Evolutionary conservation across 2,113 vertebrate genomes (phyloP).

Genomic region (Esox niger): DNA sequence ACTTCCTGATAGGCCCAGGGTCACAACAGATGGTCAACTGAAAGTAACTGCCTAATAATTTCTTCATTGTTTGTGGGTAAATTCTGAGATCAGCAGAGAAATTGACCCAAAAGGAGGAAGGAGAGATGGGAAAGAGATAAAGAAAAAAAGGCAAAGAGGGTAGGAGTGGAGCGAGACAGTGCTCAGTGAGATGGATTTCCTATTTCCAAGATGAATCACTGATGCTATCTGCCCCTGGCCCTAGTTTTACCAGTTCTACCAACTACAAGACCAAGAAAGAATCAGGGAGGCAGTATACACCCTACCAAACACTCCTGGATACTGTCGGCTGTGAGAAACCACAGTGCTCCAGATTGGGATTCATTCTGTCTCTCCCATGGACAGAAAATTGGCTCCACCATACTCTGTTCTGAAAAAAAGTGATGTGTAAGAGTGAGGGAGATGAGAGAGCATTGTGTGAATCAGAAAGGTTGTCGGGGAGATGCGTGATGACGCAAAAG

Average conservation of each 20-base stretch:
- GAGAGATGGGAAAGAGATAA: not conserved
- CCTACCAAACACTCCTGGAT: not conserved
- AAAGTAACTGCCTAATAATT: not conserved
- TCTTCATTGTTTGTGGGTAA: not conserved
- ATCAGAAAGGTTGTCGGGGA: conserved; percentile 13
- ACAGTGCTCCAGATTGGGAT: not conserved
- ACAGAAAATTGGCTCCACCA: not conserved
- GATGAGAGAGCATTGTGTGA: not conserved
- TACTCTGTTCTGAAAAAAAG: not conserved
- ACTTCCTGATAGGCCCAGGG: not conserved
- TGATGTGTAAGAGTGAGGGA: not conserved
- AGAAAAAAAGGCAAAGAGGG: not conserved
- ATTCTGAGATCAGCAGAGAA: not conserved
- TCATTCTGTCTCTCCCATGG: not conserved
- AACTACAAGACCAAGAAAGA: too few relatives aligned
- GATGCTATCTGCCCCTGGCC: not conserved
- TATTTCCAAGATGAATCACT: conserved; percentile 4
- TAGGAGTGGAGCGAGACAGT: not conserved
- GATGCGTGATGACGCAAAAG: conserved; percentile 14
- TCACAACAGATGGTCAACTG: not conserved
- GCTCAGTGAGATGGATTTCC: not conserved
- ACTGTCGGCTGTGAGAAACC: not conserved
- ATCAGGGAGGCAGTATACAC: not conserved
- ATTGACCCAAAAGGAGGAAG: not conserved
- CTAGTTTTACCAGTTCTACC: not conserved